Evolutionary conservation across 2,888 invertebrate genomes (phyloP), one percentile per base, ranked within the genome.

Genomic region (Tipula helvola): DNA sequence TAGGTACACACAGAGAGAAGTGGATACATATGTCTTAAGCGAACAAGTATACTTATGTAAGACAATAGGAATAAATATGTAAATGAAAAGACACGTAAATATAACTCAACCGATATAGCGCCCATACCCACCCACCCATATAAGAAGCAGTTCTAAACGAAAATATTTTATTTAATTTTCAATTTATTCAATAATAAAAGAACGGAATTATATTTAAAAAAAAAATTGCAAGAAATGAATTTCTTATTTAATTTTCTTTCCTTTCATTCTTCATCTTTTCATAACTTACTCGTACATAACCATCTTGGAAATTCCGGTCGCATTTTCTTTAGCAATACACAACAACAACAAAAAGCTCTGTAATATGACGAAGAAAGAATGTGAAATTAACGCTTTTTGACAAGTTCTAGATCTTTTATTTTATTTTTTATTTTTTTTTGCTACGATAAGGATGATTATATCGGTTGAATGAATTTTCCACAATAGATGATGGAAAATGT

Each of bases 351-450:
- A 71, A 71, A 52, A 71, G 12, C 52, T n/a, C n/a, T 52, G n/a
- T 52, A 18, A 7, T 71, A 71, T 71, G 71, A 71, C 71, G 71
- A 71, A 71, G 71, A 28, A 71, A 71, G 71, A 71, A 71, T 71
- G 71, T 71, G 71, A 71, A 71, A 71, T 71, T 71, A 71, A 71
- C 71, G 71, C 71, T 71, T 71, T 71, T 71, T 71, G 71, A 71
- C 71, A 71, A 71, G 71, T 71, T 71, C 71, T 71, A 71, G 71
- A 71, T 71, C 71, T 71, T 71, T 52, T 10, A 71, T 71, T 57
- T 57, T 7, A 5, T 18, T 57, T 18, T 52, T 52, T 52, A 16
- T 7, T 16, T 57, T 7, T 18, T 71, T 7, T 71, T 71, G 71
- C 3, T 71, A 12, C 71, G 71, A 71, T 71, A 71, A 71, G 71